Evolutionary conservation across 2,888 invertebrate species (phyloP).

Genomic region (Clivina fossor): DNA sequence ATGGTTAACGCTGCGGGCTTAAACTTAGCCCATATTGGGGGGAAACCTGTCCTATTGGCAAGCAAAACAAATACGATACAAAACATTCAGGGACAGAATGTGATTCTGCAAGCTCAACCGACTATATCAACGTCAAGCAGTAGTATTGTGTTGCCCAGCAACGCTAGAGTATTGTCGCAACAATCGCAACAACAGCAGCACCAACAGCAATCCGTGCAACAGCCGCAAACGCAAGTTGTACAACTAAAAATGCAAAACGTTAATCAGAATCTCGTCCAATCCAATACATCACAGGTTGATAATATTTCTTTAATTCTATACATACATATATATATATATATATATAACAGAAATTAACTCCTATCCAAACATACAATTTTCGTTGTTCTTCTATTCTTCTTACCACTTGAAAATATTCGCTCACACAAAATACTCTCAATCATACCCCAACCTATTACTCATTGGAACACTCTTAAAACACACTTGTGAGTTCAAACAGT

Average conservation of each 20-base stretch:
- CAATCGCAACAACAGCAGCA: slow-evolving; percentile 8
- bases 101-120: slow-evolving; percentile 52
- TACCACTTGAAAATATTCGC: no score
- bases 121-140: slow-evolving; percentile 41
- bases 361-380: no score
- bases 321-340: no score
- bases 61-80: slow-evolving; percentile 52
- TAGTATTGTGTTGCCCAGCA: slow-evolving; percentile 33
- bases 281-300: slow-evolving; percentile 19
- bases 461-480: no score
- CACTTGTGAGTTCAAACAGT: no score
- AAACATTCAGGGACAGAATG: slow-evolving; percentile 52
- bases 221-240: slow-evolving; percentile 43
- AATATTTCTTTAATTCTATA: no score
- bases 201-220: slow-evolving; percentile 36
- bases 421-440: no score
- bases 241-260: slow-evolving; percentile 48
- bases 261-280: slow-evolving; percentile 22
- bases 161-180: slow-evolving; percentile 20
- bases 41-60: slow-evolving; percentile 60
- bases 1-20: slow-evolving; percentile 57
- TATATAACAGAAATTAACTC: no score
- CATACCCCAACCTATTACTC: no score
- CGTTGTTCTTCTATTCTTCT: no score
- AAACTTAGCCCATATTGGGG: slow-evolving; percentile 59